A percentile compares a stretch with the other conserved stretches of the same genome.
These are phyloP conservation scores for Drosophila kambysellisi DNA, from an alignment of 2,888 invertebrate genomes.

Conservation along the genomic window DNA sequence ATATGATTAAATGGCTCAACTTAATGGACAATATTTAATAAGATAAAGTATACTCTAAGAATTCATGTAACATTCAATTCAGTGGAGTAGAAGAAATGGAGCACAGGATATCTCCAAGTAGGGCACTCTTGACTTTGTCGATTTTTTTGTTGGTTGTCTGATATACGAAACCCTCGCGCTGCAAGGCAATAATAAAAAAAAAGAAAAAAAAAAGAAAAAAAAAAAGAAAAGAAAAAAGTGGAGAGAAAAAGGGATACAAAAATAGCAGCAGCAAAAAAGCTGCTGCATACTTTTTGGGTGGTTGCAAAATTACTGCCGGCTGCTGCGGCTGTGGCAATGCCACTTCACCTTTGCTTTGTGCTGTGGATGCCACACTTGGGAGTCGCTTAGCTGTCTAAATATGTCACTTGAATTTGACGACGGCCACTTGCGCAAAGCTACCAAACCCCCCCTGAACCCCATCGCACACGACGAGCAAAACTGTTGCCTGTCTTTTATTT, in stretches of 20 bases:
- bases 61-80: not conserved
- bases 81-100: not conserved
- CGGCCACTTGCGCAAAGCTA: constrained; percentile 70
- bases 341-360: constrained; percentile 73
- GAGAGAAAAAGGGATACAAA: constrained; percentile 35
- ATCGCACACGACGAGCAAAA: constrained; percentile 40
- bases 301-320: constrained; percentile 67
- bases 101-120: not conserved
- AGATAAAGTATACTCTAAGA: not conserved
- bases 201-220: not conserved
- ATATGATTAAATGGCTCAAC: not conserved
- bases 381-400: constrained; percentile 80
- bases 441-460: constrained; percentile 1
- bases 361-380: constrained; percentile 66
- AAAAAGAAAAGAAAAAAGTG: not conserved
- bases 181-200: constrained; percentile 29
- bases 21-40: not conserved
- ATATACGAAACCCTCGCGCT: constrained; percentile 34
- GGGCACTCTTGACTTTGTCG: too few species aligned
- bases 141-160: constrained; percentile 34
- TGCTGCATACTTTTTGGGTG: constrained; percentile 51
- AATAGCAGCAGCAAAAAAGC: constrained; percentile 25
- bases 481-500: constrained; percentile 53
- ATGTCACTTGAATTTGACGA: constrained; percentile 80
- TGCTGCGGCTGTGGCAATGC: constrained; percentile 45